Evolutionary conservation across 2,888 invertebrate species (phyloP), one percentile per base, ranked within the genome.

Genomic region (Carterocephalus palaemon): DNA sequence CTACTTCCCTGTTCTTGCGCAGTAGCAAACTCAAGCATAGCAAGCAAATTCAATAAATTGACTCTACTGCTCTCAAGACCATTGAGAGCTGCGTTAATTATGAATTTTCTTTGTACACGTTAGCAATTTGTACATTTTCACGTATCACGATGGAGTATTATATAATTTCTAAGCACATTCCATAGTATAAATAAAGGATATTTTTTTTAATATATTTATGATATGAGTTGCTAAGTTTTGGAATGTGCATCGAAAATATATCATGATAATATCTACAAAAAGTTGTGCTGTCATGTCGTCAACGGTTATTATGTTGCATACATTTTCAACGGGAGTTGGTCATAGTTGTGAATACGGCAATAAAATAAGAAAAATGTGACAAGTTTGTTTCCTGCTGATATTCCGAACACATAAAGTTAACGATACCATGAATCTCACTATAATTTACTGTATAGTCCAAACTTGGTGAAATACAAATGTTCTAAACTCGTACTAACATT

Each of bases 381-480:
- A 33, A 33, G 33, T 33, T 33, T 33, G 33, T 33, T 33, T 12
- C 12, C 12, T 12, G 20, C 5, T 10, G 12, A 26, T 26, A 24
- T 2, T 24, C 12, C 26, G 13, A 12, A 12, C 26, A 7, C 7
- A 12, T 0, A 26, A 26, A 12, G 6, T 26, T 26, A 9, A 2
- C 3, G 4, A 26, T 26, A 26, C 3, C 6, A 2, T 26, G 33
- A 34, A 22, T 34, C 22, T 7, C 22, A 12, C 13, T n/a, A 34
- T 8, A 15, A 13, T 34, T 23, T 34, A 22, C 23, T n/a, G n/a
- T n/a, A n/a, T n/a, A n/a, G n/a, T n/a, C n/a, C n/a, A n/a, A n/a
- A n/a, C n/a, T n/a, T n/a, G n/a, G n/a, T n/a, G n/a, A n/a, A n/a
- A n/a, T n/a, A n/a, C n/a, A n/a, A n/a, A n/a, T n/a, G n/a, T n/a